Evolutionary conservation across 2,888 invertebrate genomes (phyloP), one percentile per base, ranked within the genome.

Genomic region (Muscina levida): DNA sequence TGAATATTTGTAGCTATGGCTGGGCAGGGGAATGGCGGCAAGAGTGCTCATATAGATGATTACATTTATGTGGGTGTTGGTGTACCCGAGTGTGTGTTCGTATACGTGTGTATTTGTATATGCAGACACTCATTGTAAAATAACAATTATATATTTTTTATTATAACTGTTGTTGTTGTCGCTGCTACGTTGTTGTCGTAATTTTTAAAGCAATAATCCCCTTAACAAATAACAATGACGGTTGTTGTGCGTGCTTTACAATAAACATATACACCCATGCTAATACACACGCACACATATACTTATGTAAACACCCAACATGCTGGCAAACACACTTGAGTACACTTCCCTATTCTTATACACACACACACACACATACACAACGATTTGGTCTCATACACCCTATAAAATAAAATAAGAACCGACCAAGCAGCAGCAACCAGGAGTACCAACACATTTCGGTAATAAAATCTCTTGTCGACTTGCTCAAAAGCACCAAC

Each of bases 91-190:
- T 51, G 19, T 39, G 51, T 10, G 13, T n/a, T n/a, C n/a, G n/a
- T n/a, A n/a, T n/a, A n/a, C n/a, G n/a, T n/a, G n/a, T 46, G 53
- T 42, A 17, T 44, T 2, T 62, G 56, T 72, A 42, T 71, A 46
- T 72, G 62, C 68, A 56, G 72, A 48, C 53, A 72, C 73, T 71
- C 67, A 77, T 80, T 72, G 72, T 65, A 76, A 72, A 76, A 77
- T 80, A 80, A 80, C 66, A 80, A 80, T 80, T 80, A 77, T 75
- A 71, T 74, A 44, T 59, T 1, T 62, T 72, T 57, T 17, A n/a
- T n/a, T n/a, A n/a, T n/a, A n/a, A n/a, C n/a, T n/a, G 51, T 42
- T 72, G 19, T 62, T 53, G 17, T 19, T 71, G 39, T 15, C 11
- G 59, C 39, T 19, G 17, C 39, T 17, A 72, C 66, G 53, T 46